A percentile compares a stretch with the other conserved stretches of the same genome.
phyloP scores from a whole-genome alignment of 2,113 vertebrate genomes.

The Emydocephalus ijimae region DNA sequence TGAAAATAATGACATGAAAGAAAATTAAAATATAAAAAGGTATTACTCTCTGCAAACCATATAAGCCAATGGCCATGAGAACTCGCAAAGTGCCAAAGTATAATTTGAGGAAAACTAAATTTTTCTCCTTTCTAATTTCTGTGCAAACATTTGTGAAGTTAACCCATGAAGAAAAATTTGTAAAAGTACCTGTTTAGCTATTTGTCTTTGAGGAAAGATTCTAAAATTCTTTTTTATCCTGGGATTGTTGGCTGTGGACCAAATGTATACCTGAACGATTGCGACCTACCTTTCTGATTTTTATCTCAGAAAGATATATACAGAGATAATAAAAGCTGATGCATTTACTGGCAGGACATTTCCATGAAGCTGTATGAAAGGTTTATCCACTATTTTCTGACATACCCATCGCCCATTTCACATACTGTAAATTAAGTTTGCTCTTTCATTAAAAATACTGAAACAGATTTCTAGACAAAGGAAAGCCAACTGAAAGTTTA shows the following conservation, averaged over 20 bases:
- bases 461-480: not conserved
- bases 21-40: not conserved
- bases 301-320: not conserved
- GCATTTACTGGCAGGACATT: not conserved
- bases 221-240: not conserved
- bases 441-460: not conserved
- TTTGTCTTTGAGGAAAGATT: not conserved
- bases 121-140: not conserved
- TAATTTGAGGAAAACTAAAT: not conserved
- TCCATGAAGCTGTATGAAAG: not conserved
- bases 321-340: not conserved
- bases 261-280: not conserved
- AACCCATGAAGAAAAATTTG: not conserved
- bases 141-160: not conserved
- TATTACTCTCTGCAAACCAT: not conserved
- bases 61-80: not conserved
- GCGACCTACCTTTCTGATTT: not conserved
- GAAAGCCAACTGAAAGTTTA: not conserved
- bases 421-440: not conserved
- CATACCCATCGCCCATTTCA: not conserved
- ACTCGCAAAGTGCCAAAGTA: not conserved
- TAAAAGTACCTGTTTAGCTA: not conserved
- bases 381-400: not conserved
- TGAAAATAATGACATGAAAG: not conserved
- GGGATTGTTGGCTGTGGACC: not conserved